Conservation (phyloP, 2,113 vertebrate genomes). For the Urocolius indicus region DNA sequence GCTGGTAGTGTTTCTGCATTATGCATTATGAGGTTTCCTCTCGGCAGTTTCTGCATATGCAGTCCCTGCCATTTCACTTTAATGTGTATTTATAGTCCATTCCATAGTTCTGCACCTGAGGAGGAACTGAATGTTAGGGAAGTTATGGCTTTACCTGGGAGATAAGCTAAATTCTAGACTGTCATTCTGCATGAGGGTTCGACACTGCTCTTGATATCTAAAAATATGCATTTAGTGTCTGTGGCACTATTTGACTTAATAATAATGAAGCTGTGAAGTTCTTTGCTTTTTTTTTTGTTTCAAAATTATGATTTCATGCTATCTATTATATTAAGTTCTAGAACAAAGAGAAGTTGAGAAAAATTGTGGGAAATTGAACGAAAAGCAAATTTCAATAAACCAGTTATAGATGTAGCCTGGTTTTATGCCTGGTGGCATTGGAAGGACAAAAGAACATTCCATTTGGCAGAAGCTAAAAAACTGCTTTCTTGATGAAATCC, state of each 20-base stretch:
- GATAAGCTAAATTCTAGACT: not conserved
- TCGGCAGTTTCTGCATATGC: not conserved
- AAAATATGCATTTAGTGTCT: not conserved
- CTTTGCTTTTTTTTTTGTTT: not conserved
- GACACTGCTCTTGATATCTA: not conserved
- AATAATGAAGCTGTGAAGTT: not conserved
- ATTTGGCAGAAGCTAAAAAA: not conserved
- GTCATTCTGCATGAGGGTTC: not conserved
- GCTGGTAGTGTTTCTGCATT: not conserved
- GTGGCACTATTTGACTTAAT: not conserved
- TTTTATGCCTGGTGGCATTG: not conserved
- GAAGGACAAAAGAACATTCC: not conserved
- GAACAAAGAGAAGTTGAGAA: not conserved
- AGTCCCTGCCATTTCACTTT: not conserved
- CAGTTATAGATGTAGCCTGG: not conserved
- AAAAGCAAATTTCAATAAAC: not conserved
- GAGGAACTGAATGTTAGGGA: not conserved
- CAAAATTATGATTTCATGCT: not conserved
- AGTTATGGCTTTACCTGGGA: not conserved
- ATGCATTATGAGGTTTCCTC: not conserved
- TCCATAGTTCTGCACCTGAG: not conserved
- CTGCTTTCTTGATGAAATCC: not conserved
- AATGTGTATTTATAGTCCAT: not conserved
- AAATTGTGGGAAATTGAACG: not conserved
- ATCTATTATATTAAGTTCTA: not conserved